Evolutionary conservation across 2,797 vertebrate genomes (phyloP), one percentile per base, ranked within the genome.

Genomic region (Pogonophryne albipinna): DNA sequence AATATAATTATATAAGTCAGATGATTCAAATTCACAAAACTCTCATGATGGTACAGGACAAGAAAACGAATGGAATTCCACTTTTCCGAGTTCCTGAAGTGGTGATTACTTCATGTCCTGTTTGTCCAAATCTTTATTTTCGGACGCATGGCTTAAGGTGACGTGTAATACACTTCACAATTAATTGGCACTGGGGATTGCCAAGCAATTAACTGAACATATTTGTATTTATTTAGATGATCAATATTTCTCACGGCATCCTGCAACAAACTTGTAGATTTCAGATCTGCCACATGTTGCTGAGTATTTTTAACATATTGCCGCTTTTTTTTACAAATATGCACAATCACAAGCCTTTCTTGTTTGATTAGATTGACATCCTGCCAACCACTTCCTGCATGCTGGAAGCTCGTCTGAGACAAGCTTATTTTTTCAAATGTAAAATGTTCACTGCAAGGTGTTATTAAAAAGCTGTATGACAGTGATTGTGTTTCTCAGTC

Each of bases 1-100:
- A 87, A 94, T 93, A 94, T 94, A 90, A 94, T 94, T 93, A 95
- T 94, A 90, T 90, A 93, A 93, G 92, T 92, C 88, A 86, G 87
- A 89, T 64, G 80, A 91, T 90, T 93, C 90, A 87, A 83, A 92
- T 92, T 91, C 90, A 91, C 90, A 91, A 92, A 90, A 91, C 85
- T 91, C 87, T 80, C 78, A 64, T 84, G 87, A 89, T 89, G 83
- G 75, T 74, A 57, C 79, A 84, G 84, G 85, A 90, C 87, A 85
- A 78, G 87, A 74, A 66, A 82, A 75, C 83, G 81, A 89, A 90
- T 82, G 84, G 81, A 90, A 84, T 84, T 65, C 82, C 90, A 87
- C 83, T 89, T 90, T 60, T 80, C 59, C n/a, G 59, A 75, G 74
- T 78, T 89, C 74, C 82, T 70, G 47, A 45, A 86, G 73, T 77